A percentile compares a stretch with the other conserved stretches of the same genome.
Evolutionary conservation across 1,140 invertebrate species (phyloP).

Genomic region (Bemisia tabaci): DNA sequence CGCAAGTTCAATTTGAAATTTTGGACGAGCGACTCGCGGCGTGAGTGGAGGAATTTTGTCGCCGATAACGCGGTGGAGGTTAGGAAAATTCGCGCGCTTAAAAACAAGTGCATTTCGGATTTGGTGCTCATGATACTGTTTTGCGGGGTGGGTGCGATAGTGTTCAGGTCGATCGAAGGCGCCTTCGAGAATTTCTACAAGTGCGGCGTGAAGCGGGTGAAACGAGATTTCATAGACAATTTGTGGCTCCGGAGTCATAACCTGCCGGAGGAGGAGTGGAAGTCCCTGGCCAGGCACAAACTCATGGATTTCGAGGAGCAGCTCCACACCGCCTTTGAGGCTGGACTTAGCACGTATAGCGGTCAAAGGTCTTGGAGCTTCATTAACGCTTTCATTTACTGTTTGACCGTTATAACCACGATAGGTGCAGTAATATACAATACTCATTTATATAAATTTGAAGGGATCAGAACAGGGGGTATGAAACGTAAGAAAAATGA

Average conservation of each 20-base stretch:
- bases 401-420: slow-evolving; percentile 80
- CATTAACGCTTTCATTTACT: slow-evolving; percentile 82
- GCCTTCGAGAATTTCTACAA: slow-evolving; percentile 73
- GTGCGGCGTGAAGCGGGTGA: slow-evolving; percentile 71
- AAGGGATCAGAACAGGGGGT: too few relatives aligned
- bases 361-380: slow-evolving; percentile 82
- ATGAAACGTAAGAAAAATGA: too few relatives aligned
- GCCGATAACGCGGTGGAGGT: slow-evolving; percentile 43
- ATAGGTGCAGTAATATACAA: slow-evolving; percentile 69
- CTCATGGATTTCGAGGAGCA: slow-evolving; percentile 76
- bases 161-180: slow-evolving; percentile 66
- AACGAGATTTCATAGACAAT: slow-evolving; percentile 66
- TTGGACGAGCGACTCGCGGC: slow-evolving; percentile 10
- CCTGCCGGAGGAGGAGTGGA: slow-evolving; percentile 75
- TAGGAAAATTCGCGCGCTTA: slow-evolving; percentile 38
- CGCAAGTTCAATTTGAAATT: not conserved
- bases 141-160: slow-evolving; percentile 59
- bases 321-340: slow-evolving; percentile 64
- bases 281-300: slow-evolving; percentile 60
- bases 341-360: slow-evolving; percentile 62
- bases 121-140: slow-evolving; percentile 50
- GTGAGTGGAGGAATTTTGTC: slow-evolving; percentile 41
- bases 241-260: slow-evolving; percentile 66
- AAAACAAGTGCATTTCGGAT: slow-evolving; percentile 44
- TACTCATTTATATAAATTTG: too few relatives aligned